Base-by-base conservation (phyloP, 2,888 invertebrate genomes). In the Leptinotarsa tumamoca region DNA sequence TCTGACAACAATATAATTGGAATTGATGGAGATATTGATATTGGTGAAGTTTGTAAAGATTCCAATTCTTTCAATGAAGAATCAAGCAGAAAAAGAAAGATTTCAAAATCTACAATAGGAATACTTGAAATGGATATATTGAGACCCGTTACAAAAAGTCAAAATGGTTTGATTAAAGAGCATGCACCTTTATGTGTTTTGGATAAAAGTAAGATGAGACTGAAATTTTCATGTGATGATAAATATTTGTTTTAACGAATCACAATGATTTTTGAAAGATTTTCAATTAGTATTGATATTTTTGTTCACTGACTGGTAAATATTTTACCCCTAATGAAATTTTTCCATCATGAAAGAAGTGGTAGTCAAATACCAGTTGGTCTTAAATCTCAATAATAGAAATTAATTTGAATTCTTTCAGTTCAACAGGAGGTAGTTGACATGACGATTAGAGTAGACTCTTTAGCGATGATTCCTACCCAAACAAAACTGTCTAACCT, bases 111-210 rank as follows among this genome's bases (percentile, higher is more conserved):
- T 18, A 81, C 83, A 71, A 78, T 86, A 69, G 91, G 92, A 87
- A 90, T 92, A 78, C 86, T 93, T 80, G 89, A 91, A 81, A 91
- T 92, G 56, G 90, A 89, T 84, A 90, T 93, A 88, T 90, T 93
- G 78, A 89, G 92, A 87, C 92, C 92, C 86, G 89, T 92, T 80
- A 92, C 93, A 77, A 90, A 89, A 81, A 92, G 92, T 84, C 90
- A 77, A 54, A 70, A 67, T 90, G 82, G 85, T 90, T 43, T 92
- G 88, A 77, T 85, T 83, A 78, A 85, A 78, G 79, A 85, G 83
- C 79, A 89, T 86, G 90, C 91, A 18, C 91, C 91, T 14, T 86
- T 91, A 86, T 91, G 93, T 88, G 92, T 87, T 89, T 91, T 90
- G 87, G 90, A 93, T 82, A 93, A 93, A 90, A 91, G 94, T 94